Base-by-base conservation (phyloP, 1,140 invertebrate species). In the Rhizoglyphus robini region DNA sequence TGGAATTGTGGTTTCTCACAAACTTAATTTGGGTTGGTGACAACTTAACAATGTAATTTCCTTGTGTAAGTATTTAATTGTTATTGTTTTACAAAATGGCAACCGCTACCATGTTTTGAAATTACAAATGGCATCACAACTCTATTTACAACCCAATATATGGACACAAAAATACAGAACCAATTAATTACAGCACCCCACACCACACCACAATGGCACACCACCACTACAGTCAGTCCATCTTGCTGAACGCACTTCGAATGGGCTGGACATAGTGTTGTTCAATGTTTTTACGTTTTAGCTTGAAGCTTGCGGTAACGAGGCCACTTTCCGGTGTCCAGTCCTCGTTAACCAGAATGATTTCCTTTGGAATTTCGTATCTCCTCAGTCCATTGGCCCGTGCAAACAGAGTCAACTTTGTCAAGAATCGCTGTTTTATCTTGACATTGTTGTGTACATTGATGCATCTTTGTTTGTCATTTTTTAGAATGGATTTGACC, bases 341-440 rank as follows among this genome's bases (percentile, higher is more conserved):
- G 27, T 72, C 61, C 31, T 80, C 78, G 1, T 71, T 27, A 11
- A 71, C 72, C 4, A 81, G 68, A 15, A 69, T 74, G 5, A 79
- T 67, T 38, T 73, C 75, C 11, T 73, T 69, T 18, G 79, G 79
- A 34, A 79, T 75, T 70, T 81, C 79, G 69, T 76, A 61, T 23
- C 47, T 13, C 27, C 46, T 29, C 13, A 65, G 54, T n/a, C 63
- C 63, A 34, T 41, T 60, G 3, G 27, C 2, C 15, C 32, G 63
- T 86, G 82, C 88, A 90, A 70, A 83, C 83, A 13, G 18, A 23
- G 3, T 4, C 36, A 60, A 29, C 58, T 60, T 60, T 23, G n/a
- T 27, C 29, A 15, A n/a, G n/a, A 60, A 36, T 11, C 18, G 20
- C 57, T 13, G 8, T 18, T 3, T 5, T 27, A 47, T 36, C 23